These are phyloP conservation scores for Aegithalos caudatus DNA, from an alignment of 2,113 vertebrate genomes.

Conservation along the genomic window DNA sequence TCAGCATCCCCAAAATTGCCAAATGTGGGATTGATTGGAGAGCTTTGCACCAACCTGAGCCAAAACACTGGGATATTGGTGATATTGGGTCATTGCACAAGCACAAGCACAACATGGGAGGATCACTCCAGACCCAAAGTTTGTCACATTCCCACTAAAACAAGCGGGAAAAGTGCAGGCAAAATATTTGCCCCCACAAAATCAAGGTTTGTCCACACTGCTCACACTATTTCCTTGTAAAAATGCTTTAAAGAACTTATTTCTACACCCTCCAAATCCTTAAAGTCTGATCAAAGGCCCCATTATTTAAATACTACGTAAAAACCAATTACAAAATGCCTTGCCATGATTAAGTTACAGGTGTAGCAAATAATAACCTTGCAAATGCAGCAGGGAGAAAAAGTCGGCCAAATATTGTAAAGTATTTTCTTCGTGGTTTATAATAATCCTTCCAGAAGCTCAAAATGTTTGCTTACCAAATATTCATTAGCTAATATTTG, in stretches of 20 bases:
- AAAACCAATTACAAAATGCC: background rate
- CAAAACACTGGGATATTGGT: background rate
- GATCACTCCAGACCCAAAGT: background rate
- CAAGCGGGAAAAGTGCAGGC: fast-evolving
- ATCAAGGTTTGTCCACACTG: background rate
- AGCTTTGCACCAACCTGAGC: fast-evolving
- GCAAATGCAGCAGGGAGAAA: background rate
- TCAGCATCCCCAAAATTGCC: background rate
- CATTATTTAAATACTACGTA: background rate
- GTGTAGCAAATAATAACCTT: background rate
- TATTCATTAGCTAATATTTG: conserved; percentile 51
- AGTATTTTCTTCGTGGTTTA: conserved; percentile 2
- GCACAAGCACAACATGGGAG: fast-evolving
- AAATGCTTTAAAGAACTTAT: background rate
- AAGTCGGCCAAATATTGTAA: background rate
- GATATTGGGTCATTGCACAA: background rate
- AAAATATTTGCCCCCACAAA: background rate
- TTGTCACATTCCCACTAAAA: background rate
- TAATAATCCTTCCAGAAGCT: conserved; percentile 35
- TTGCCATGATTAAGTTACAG: background rate
- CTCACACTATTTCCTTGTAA: background rate
- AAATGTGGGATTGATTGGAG: background rate
- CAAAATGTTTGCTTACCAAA: conserved; percentile 53
- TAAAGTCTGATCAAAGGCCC: background rate
- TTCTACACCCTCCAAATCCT: background rate